Percentiles rank a stretch among this genome's conserved stretches.
These are phyloP conservation scores for Umimayanthus kanabou DNA, from an alignment of 92 coral and sea anemone species.

Conservation along the genomic window DNA sequence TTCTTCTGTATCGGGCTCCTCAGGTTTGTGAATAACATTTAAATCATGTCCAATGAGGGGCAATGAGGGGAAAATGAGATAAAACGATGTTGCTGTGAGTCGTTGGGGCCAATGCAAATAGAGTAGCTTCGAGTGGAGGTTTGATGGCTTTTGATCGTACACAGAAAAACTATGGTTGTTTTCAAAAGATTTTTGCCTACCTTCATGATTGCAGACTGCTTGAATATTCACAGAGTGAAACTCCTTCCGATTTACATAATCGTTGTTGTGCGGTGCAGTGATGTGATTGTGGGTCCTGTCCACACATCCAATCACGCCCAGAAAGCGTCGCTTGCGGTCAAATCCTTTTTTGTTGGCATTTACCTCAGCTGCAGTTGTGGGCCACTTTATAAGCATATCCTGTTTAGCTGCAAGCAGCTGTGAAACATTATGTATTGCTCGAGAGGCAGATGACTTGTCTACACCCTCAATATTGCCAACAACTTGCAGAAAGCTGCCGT, in stretches of 20 bases:
- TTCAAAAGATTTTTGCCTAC: neutral
- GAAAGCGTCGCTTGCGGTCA: neutral
- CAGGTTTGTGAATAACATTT: too few species aligned
- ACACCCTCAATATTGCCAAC: conserved; percentile 51
- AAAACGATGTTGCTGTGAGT: too few species aligned
- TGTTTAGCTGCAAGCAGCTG: neutral
- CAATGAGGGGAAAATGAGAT: too few species aligned
- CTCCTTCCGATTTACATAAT: neutral
- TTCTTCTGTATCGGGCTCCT: too few species aligned
- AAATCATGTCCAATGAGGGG: too few species aligned
- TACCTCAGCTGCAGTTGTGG: neutral
- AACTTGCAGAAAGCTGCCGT: conserved; percentile 47
- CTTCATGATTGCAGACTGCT: neutral
- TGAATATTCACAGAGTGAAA: neutral
- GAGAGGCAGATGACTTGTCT: neutral
- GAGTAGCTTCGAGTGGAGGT: too few species aligned
- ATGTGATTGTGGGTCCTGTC: neutral
- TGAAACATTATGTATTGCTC: neutral
- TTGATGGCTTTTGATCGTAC: too few species aligned
- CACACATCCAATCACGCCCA: neutral
- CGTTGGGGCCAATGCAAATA: too few species aligned
- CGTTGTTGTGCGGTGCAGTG: neutral
- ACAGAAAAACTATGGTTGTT: too few species aligned
- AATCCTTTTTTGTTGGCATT: neutral
- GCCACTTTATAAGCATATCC: conserved; percentile 16